Evolutionary conservation across 2,113 vertebrate genomes (phyloP), one percentile per base, ranked within the genome.

Genomic region (Rana temporaria): DNA sequence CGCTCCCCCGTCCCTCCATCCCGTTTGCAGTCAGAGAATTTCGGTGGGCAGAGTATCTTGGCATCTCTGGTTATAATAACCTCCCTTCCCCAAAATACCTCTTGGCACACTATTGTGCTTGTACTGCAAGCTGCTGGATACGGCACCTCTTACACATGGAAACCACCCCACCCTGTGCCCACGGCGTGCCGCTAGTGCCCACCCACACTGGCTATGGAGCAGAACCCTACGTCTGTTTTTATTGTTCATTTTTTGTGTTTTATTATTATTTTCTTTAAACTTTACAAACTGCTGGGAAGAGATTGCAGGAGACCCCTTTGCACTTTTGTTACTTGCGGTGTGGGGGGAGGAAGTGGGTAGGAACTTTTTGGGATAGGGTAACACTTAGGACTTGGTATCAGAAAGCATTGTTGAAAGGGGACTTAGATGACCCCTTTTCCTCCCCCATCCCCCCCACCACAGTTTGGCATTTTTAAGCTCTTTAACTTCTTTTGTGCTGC

Each of bases 21-120:
- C 71, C 71, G 19, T 59, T 34, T 48, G 9, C 71, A 55, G 38
- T 9, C 42, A 48, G 30, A 73, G 52, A 73, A 73, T 74, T 74
- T 30, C 71, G 38, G 70, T 73, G 53, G 70, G 70, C 70, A 73
- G 71, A 74, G 18, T 59, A 74, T 34, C 55, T 60, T 74, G 71
- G 71, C 71, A 74, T 74, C 53, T 57, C 70, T 73, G 56, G 70
- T 57, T 73, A 73, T 57, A 74, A 74, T 74, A 74, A 34, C 71
- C 71, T 74, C 65, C 64, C 65, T 79, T 30, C 52, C 64, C 57
- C 42, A 63, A 63, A 63, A 63, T 76, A 76, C 59, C 73, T 63
- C 73, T 53, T 76, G 73, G 73, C 71, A 74, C 71, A 59, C 32
- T 42, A 55, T 63, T 63, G 34, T 76, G 20, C 48, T 63, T 64